These are phyloP conservation scores for Rhamnusium bicolor DNA, from an alignment of 2,888 invertebrate species.

Conservation along the genomic window DNA sequence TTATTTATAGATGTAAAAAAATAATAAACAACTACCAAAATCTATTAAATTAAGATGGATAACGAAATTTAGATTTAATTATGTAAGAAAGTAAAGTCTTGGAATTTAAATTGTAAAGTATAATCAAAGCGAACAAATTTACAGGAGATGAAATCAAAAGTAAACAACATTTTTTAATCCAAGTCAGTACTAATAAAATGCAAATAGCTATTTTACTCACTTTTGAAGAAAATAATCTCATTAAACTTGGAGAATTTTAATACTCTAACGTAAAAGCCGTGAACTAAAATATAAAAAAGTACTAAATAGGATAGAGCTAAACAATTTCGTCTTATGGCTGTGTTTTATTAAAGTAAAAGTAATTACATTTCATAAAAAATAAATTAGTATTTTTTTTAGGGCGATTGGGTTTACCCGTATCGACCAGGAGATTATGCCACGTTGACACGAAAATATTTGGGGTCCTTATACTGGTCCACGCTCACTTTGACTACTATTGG, in stretches of 20 bases:
- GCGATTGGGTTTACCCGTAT: slow-evolving; percentile 93
- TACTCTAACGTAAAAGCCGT: neutral
- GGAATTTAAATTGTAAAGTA: no score
- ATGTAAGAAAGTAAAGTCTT: no score
- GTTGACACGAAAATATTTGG: slow-evolving; percentile 92
- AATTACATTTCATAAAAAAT: neutral
- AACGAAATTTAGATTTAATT: no score
- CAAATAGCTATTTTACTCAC: no score
- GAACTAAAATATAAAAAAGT: neutral
- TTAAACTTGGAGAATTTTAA: neutral
- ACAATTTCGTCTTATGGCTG: neutral
- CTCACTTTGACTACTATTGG: slow-evolving; percentile 96
- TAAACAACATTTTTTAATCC: no score
- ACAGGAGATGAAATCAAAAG: no score
- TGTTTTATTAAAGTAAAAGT: neutral
- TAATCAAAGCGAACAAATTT: no score
- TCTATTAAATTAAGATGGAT: no score
- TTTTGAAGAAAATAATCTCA: no score
- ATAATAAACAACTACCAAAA: no score
- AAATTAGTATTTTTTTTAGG: slow-evolving; percentile 72
- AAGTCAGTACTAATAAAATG: no score
- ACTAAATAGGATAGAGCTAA: neutral
- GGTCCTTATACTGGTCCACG: slow-evolving; percentile 97
- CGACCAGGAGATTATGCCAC: slow-evolving; percentile 91
- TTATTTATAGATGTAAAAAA: no score